Conservation (phyloP, 2,113 vertebrate genomes). For the Ploceus nigricollis region DNA sequence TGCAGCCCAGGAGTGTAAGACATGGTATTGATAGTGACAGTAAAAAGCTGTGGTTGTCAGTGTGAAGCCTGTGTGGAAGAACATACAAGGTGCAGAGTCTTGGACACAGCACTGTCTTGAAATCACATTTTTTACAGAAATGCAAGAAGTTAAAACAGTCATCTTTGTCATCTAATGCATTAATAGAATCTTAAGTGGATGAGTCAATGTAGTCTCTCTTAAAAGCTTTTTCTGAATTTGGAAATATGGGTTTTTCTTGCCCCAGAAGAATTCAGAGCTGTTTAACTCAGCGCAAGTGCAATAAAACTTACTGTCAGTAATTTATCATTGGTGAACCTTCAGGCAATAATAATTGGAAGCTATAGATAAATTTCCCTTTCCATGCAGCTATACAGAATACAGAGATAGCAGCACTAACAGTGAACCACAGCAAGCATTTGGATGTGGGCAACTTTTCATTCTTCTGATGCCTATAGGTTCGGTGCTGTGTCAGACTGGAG, state of each 20-base stretch:
- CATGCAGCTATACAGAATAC: not conserved
- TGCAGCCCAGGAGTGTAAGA: not conserved
- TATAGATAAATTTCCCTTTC: not conserved
- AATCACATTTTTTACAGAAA: not conserved
- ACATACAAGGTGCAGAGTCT: not conserved
- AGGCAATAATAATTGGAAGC: not conserved
- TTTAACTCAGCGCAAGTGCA: not conserved
- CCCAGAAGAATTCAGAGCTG: not conserved
- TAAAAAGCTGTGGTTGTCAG: not conserved
- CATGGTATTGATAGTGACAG: not conserved
- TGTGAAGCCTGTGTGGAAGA: not conserved
- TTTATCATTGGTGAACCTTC: not conserved
- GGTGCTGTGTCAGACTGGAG: not conserved
- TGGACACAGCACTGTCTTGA: rapidly evolving
- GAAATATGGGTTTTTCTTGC: not conserved
- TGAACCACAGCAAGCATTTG: not conserved
- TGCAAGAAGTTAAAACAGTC: not conserved
- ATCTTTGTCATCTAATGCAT: not conserved
- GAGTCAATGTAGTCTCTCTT: not conserved
- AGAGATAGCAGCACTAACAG: not conserved
- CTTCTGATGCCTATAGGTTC: not conserved
- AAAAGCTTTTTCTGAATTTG: not conserved
- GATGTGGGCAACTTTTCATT: not conserved
- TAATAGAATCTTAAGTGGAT: not conserved
- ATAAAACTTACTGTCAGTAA: not conserved